Conservation (phyloP, 2,797 vertebrate genomes). For the Enteromius argenteus region DNA sequence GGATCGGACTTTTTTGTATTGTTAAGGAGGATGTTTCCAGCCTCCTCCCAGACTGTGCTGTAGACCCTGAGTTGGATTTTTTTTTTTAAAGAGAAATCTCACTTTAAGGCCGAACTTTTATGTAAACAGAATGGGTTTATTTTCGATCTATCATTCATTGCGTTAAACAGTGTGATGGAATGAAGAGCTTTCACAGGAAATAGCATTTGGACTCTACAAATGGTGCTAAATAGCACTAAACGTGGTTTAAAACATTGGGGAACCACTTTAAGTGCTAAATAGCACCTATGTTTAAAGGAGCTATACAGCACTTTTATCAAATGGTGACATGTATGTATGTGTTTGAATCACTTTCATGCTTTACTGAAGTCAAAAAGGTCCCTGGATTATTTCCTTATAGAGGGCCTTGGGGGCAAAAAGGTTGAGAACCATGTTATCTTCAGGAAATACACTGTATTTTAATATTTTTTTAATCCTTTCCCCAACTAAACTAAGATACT, state of each 20-base stretch:
- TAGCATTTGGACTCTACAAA: not conserved
- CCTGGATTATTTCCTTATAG: too few relatives aligned
- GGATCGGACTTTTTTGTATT: constrained; percentile 70
- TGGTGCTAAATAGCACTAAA: not conserved
- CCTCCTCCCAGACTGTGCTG: constrained; percentile 29
- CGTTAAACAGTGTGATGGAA: constrained; percentile 7
- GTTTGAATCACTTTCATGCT: too few relatives aligned
- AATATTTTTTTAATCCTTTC: not conserved
- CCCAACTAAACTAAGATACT: not conserved
- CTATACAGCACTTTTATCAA: not conserved
- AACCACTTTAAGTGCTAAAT: not conserved
- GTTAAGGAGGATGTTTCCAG: constrained; percentile 86
- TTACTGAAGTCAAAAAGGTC: too few relatives aligned
- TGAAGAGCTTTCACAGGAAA: constrained; percentile 27
- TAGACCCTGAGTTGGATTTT: constrained; percentile 51
- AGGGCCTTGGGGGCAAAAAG: not conserved
- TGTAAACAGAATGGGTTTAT: constrained; percentile 30
- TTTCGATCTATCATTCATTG: constrained; percentile 16
- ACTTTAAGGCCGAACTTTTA: not conserved
- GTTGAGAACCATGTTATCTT: not conserved
- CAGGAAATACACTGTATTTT: not conserved
- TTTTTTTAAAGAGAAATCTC: constrained; percentile 68
- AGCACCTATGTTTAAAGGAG: not conserved
- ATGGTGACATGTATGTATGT: not conserved
- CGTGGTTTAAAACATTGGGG: not conserved